These are phyloP conservation scores for Andricus curvator DNA, from an alignment of 2,888 invertebrate species.

Conservation along the genomic window DNA sequence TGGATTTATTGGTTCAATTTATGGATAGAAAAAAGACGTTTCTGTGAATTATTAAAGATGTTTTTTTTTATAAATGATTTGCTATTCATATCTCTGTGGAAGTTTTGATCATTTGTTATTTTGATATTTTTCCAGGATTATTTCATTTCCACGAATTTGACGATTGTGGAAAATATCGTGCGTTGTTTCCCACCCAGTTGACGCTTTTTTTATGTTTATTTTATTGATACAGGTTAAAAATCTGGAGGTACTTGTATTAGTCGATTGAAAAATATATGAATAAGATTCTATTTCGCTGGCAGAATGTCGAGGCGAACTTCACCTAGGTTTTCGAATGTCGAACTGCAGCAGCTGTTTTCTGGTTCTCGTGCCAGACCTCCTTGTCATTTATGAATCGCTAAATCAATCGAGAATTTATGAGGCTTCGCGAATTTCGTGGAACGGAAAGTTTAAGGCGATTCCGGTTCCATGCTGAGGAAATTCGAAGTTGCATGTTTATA, in stretches of 20 bases:
- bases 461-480: not conserved
- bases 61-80: not conserved
- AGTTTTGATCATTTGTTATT: not conserved
- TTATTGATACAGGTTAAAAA: not conserved
- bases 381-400: slow-evolving; percentile 34
- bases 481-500: not conserved
- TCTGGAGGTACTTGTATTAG: not conserved
- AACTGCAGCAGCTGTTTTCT: slow-evolving; percentile 39
- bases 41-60: not conserved
- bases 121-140: not conserved
- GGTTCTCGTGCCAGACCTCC: slow-evolving; percentile 22
- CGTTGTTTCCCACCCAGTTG: not conserved
- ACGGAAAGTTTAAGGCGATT: slow-evolving; percentile 22
- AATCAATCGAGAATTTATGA: slow-evolving; percentile 27
- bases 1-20: not conserved
- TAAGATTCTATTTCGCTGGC: not conserved
- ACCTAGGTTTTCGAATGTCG: slow-evolving; percentile 30
- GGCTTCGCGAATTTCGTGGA: slow-evolving; percentile 25
- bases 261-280: slow-evolving; percentile 7
- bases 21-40: not conserved
- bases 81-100: not conserved
- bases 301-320: slow-evolving; percentile 20
- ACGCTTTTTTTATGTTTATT: not conserved
- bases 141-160: not conserved
- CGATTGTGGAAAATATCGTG: not conserved